Evolutionary conservation across 2,113 vertebrate genomes (phyloP), one percentile per base, ranked within the genome.

Genomic region (Oreotrochilus melanogaster): DNA sequence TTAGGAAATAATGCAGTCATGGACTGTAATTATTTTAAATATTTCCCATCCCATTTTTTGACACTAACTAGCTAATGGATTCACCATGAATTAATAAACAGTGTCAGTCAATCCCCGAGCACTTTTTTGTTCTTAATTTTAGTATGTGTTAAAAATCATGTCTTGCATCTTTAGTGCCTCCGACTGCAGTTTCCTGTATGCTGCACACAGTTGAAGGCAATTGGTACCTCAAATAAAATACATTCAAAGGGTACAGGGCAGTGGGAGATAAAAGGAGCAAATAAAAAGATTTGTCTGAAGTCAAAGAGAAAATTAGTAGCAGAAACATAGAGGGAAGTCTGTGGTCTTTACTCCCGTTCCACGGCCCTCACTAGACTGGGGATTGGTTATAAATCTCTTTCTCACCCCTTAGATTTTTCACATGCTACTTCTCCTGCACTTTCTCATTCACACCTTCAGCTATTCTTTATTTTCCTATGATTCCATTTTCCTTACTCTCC

Each of bases 71-170:
- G 67, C 64, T 95, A 78, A 80, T 62, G 42, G 83, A 83, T 88
- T 94, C 72, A 83, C 2, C 51, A 72, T 95, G 91, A 92, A 92
- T 96, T 94, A 94, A 90, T 94, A 92, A 94, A 95, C 91, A 67
- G 66, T 94, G 91, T 62, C 91, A 93, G 94, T 90, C 76, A 79
- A 92, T 94, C 94, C 83, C 86, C 30, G 33, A 94, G 83, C 88
- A 86, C 88, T 78, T 94, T 87, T 42, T 79, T 67, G 37, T 95
- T 72, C 72, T 71, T 94, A 86, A 94, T 94, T 95, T 94, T 94
- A 92, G 83, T 62, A 76, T 1, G 47, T 70, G 79, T 88, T 94
- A 90, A 92, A 93, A 97, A 95, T 80, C 88, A 86, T 24, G 35
- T 86, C 82, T 93, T 4, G 1, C 86, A 67, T 86, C 82, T 67